Evolutionary conservation across 2,888 invertebrate genomes (phyloP).

Genomic region (Andrena dorsata): DNA sequence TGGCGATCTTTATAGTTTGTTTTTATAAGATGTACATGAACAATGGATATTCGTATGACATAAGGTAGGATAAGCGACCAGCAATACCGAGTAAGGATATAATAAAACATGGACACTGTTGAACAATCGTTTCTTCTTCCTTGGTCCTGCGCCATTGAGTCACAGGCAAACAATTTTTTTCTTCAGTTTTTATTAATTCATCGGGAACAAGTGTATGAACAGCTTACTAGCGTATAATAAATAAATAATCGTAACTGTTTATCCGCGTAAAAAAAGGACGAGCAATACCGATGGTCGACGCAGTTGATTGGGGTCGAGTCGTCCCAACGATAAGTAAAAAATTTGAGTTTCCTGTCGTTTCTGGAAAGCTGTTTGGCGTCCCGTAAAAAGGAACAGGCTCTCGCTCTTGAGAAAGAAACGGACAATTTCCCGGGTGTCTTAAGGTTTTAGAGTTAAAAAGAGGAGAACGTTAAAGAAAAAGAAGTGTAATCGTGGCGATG

Average conservation of each 20-base stretch:
- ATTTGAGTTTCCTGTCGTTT: constrained; percentile 36
- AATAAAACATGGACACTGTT: constrained; percentile 28
- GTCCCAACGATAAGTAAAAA: constrained; percentile 42
- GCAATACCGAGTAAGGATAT: constrained; percentile 14
- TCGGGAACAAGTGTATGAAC: constrained; percentile 65
- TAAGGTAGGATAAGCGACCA: constrained; percentile 12
- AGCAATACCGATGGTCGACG: constrained; percentile 31
- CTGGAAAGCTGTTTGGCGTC: not conserved
- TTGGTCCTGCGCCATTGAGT: not conserved
- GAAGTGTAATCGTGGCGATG: constrained; percentile 13
- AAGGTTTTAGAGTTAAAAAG: not conserved
- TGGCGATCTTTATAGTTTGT: constrained; percentile 5
- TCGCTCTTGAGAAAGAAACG: constrained; percentile 8
- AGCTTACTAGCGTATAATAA: constrained; percentile 63
- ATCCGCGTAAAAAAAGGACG: constrained; percentile 58
- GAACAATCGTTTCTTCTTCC: not conserved
- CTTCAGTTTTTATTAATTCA: constrained; percentile 61
- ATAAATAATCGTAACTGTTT: constrained; percentile 64
- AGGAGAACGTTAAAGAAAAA: not conserved
- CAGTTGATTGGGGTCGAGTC: constrained; percentile 22
- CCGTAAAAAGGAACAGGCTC: not conserved
- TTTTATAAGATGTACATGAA: constrained; percentile 26
- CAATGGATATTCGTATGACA: constrained; percentile 21
- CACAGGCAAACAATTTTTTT: not conserved
- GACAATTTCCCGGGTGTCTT: not conserved